phyloP scores from a whole-genome alignment of 2,888 invertebrate species.

The Drosophila incognita region DNA sequence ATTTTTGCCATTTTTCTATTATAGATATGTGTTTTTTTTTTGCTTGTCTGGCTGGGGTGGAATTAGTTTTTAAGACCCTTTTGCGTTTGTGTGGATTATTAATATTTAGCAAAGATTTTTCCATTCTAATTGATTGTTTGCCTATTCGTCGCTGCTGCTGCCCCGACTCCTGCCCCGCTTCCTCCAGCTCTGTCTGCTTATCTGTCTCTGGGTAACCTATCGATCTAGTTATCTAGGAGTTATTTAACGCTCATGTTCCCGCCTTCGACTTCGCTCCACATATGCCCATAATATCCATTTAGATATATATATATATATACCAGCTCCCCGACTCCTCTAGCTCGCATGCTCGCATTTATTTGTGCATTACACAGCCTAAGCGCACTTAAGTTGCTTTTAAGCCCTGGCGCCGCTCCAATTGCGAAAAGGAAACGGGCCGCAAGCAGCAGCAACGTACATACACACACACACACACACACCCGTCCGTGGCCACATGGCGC shows the following conservation, averaged over 20 bases:
- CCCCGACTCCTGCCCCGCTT: conserved; percentile 4
- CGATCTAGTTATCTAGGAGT: conserved; percentile 76
- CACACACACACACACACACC: conserved; percentile 18
- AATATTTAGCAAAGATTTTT: conserved; percentile 76
- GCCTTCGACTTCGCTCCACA: conserved; percentile 36
- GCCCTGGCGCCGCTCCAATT: conserved; percentile 82
- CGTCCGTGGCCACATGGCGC: conserved; percentile 54
- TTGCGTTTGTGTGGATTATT: conserved; percentile 74
- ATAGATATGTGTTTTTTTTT: conserved; percentile 13
- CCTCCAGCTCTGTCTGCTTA: conserved; percentile 48
- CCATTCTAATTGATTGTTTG: conserved; percentile 80
- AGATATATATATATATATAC: conserved; percentile 58
- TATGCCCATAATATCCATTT: conserved; percentile 79
- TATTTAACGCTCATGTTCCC: conserved; percentile 49
- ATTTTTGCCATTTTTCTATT: conserved; percentile 40
- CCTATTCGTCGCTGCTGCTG: conserved; percentile 37
- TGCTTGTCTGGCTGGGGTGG: conserved; percentile 49
- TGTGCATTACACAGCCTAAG: conserved; percentile 78
- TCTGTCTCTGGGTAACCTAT: conserved; percentile 63
- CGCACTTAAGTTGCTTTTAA: conserved; percentile 76
- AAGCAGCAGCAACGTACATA: conserved; percentile 24
- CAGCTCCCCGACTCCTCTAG: conserved; percentile 18
- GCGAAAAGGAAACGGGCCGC: conserved; percentile 63
- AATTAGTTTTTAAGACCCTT: conserved; percentile 76
- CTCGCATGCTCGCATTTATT: conserved; percentile 57